Evolutionary conservation across 2,888 invertebrate species (phyloP), one percentile per base, ranked within the genome.

Genomic region (Noctua comes): DNA sequence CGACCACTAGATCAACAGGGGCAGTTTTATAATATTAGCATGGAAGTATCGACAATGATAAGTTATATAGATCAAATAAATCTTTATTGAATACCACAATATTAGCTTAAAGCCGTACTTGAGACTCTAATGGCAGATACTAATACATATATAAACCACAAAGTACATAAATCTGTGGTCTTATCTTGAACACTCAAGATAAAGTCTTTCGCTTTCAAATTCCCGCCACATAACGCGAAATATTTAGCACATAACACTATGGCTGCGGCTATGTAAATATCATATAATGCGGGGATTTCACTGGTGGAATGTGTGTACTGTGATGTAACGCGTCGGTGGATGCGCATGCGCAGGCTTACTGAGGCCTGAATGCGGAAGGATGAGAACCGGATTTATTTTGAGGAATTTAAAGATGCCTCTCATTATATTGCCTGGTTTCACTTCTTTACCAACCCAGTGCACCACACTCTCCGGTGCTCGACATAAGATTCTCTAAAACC

Each of bases 231-330:
- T 73, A 72, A 82, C 57, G 76, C 13, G 66, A 76, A 86, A 71
- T 71, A 86, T 70, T 82, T 59, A 64, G 46, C 46, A 65, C 69
- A 77, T 36, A 74, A 16, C 69, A 36, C 21, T 72, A 54, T 73
- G 68, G 68, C 51, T 66, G 27, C 27, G 66, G 64, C 85, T 73
- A 75, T 73, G 77, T 77, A 82, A 82, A 87, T 59, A 84, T 68
- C 31, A 31, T 62, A 66, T 77, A 46, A 78, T 80, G 68, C 48
- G 27, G 43, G 64, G 71, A 62, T 85, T 85, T 86, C 86, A 72
- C 85, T 77, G 24, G 31, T 64, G 59, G 86, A 77, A 85, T 86
- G 86, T 72, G 21, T 46, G 68, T 16, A 7, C 64, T 66, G 65
- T 80, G 80, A 77, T 76, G 75, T 83, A 83, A 83, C 73, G 36